Evolutionary conservation across 2,888 invertebrate genomes (phyloP), one percentile per base, ranked within the genome.

Genomic region (Phalera bucephala): DNA sequence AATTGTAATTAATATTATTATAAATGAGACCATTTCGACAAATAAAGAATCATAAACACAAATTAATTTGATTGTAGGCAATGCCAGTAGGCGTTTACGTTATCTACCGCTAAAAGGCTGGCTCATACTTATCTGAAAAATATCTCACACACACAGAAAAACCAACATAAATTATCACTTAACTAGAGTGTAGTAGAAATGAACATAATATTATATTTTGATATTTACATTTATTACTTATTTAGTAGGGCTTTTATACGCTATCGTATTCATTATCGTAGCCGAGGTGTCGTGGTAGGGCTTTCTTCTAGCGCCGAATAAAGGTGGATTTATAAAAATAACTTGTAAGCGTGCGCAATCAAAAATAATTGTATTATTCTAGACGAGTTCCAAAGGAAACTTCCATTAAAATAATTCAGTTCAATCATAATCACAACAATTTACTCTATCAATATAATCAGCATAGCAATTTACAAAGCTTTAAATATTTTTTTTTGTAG

Each of bases 131-230:
- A 68, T 64, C 55, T 65, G 64, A 61, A 41, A 38, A 45, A 45
- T 44, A 46, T 37, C 29, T 45, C 55, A n/a, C n/a, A 57, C 69
- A 72, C 65, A 51, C 67, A 59, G 62, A 61, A 62, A 63, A 60
- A 48, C 61, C 55, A 77, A 77, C 74, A 81, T 85, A 84, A 84
- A 76, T 85, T 78, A n/a, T n/a, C n/a, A 84, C 71, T 46, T 58
- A 58, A 20, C 33, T 52, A 58, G 20, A 32, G 26, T 40, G 35
- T 46, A 31, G n/a, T 50, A 44, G 38, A 57, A 55, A 58, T 74
- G 64, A 79, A 69, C 63, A 52, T 60, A 68, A 67, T n/a, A n/a
- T n/a, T n/a, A n/a, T n/a, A n/a, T 61, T 52, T 55, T 52, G 64
- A 74, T 86, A 85, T 86, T 81, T 85, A 86, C 86, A 84, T 60